Percentiles rank a stretch among this genome's conserved stretches.
Conservation (phyloP, 2,797 vertebrate species). For the Sebastes wilsoni region DNA sequence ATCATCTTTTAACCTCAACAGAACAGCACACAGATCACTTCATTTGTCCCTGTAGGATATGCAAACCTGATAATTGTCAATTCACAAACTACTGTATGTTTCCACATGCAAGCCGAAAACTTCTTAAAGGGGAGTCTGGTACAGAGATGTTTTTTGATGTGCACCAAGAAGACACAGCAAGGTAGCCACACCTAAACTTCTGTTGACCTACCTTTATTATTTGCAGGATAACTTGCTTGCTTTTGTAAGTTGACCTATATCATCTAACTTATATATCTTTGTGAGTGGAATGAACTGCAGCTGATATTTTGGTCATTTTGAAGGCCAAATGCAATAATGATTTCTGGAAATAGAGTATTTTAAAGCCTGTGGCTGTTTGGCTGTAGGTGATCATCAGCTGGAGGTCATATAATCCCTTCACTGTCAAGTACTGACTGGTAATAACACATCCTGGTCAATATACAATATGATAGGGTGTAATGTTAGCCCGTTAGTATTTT, state of each 20-base stretch:
- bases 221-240: neutral
- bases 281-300: neutral
- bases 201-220: slow-evolving; percentile 1
- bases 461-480: slow-evolving; percentile 1
- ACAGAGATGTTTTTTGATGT: slow-evolving; percentile 3
- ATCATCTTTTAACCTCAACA: slow-evolving; percentile 16
- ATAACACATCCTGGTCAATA: slow-evolving; percentile 20
- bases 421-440: slow-evolving; percentile 1
- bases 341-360: neutral
- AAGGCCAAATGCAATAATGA: neutral
- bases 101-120: neutral
- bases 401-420: neutral
- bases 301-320: neutral
- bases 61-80: neutral
- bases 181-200: slow-evolving; percentile 39
- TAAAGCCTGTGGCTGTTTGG: neutral
- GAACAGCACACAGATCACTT: neutral
- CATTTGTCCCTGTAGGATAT: neutral
- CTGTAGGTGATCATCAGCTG: neutral
- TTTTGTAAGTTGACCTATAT: neutral
- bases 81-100: neutral
- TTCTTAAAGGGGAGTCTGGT: neutral
- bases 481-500: slow-evolving; percentile 69
- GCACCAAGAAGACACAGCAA: neutral
- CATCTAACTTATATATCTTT: neutral